Evolutionary conservation across 2,797 vertebrate genomes (phyloP).

Genomic region (Platyrinchus mystaceus): DNA sequence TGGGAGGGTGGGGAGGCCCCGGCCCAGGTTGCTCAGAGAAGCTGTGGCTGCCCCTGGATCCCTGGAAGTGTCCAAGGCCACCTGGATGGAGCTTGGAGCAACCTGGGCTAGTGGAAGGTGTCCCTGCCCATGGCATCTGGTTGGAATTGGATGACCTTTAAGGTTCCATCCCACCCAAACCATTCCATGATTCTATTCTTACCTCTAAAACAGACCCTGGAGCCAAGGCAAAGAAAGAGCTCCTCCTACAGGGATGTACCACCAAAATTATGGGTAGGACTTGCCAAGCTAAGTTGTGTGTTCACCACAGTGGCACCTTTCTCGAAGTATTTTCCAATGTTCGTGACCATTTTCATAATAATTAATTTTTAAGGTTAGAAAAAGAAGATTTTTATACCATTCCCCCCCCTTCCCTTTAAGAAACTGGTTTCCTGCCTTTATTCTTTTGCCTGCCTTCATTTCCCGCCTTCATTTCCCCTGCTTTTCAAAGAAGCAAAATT

Average conservation of each 20-base stretch:
- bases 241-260: not conserved
- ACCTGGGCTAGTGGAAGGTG: rapidly evolving
- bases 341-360: not conserved
- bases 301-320: not conserved
- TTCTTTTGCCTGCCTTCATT: not conserved
- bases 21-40: not conserved
- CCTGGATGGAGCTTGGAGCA: rapidly evolving
- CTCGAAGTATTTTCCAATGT: not conserved
- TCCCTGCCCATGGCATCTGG: not conserved
- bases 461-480: slow-evolving; percentile 9
- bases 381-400: not conserved
- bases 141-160: rapidly evolving
- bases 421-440: not conserved
- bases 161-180: not conserved
- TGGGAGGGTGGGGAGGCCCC: rapidly evolving
- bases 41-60: not conserved
- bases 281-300: not conserved
- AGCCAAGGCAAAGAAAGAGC: not conserved
- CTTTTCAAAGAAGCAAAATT: not conserved
- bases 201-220: not conserved
- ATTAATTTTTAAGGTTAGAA: not conserved
- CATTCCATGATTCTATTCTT: not conserved
- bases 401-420: not conserved
- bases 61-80: rapidly evolving
- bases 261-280: not conserved